Evolutionary conservation across 1,140 invertebrate genomes (phyloP).

Genomic region (Glomeris maerens): DNA sequence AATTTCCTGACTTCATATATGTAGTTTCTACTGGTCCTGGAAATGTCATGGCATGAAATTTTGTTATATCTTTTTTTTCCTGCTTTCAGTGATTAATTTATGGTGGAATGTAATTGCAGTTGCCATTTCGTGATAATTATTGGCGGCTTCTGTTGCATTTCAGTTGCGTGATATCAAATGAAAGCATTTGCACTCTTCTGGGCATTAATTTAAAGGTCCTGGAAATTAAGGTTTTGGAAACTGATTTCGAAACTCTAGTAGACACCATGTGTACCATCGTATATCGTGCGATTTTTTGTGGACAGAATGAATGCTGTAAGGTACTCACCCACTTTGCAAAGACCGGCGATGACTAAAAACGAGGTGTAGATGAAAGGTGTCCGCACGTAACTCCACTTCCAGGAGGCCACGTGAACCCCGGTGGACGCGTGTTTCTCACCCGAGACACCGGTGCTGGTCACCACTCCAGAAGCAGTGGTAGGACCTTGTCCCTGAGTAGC

Average conservation of each 20-base stretch:
- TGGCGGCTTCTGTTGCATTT: neutral
- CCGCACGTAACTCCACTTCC: constrained; percentile 42
- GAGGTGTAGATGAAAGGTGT: constrained; percentile 41
- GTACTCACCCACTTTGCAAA: constrained; percentile 45
- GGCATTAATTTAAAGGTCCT: neutral
- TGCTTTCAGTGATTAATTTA: too few species aligned
- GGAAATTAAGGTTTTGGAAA: neutral
- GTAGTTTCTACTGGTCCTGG: too few species aligned
- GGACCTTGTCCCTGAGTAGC: too few species aligned
- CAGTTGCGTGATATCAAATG: neutral
- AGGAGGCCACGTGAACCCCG: constrained; percentile 33
- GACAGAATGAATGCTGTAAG: constrained; percentile 11
- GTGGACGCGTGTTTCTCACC: too few species aligned
- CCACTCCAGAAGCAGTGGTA: too few species aligned
- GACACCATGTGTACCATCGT: constrained; percentile 2
- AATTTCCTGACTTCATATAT: too few species aligned
- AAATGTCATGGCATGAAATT: too few species aligned
- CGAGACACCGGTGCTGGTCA: too few species aligned
- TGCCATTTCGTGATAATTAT: too few species aligned
- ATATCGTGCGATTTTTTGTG: neutral
- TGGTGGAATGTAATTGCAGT: too few species aligned
- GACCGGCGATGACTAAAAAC: constrained; percentile 44
- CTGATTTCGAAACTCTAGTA: neutral
- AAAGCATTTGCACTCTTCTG: neutral
- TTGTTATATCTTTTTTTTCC: too few species aligned